Percentiles rank a stretch among this genome's conserved stretches.
phyloP scores from a whole-genome alignment of 2,113 vertebrate species.

The Suricata suricatta region DNA sequence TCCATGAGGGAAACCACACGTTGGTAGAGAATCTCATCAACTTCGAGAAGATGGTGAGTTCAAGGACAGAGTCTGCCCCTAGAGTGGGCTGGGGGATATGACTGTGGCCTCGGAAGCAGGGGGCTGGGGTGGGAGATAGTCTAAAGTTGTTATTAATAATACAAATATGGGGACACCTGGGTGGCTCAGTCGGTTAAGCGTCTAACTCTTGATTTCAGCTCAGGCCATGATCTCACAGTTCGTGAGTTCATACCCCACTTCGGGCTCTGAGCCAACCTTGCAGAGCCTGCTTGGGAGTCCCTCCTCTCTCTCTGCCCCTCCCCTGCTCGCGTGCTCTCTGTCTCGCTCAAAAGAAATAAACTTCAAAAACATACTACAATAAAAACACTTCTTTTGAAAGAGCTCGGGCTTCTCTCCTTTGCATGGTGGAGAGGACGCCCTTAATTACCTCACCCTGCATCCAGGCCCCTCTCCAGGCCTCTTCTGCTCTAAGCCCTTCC shows the following conservation, averaged over 20 bases:
- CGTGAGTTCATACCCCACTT: too few relatives aligned
- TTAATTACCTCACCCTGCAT: not conserved
- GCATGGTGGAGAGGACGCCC: not conserved
- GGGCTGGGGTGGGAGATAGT: not conserved
- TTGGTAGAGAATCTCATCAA: constrained; percentile 93
- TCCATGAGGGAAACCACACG: constrained; percentile 95
- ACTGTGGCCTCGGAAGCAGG: not conserved
- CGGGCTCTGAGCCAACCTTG: too few relatives aligned
- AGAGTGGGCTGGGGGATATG: not conserved
- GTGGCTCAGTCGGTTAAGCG: too few relatives aligned
- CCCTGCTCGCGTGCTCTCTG: too few relatives aligned
- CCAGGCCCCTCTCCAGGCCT: not conserved
- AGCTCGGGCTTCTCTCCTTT: not conserved
- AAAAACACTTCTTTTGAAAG: not conserved
- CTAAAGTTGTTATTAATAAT: not conserved
- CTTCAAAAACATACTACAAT: not conserved
- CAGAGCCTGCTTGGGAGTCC: too few relatives aligned
- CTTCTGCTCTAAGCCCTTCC: not conserved
- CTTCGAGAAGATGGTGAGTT: constrained; percentile 97
- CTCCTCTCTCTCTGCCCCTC: too few relatives aligned
- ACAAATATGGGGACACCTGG: not conserved
- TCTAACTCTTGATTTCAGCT: too few relatives aligned
- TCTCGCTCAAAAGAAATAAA: too few relatives aligned
- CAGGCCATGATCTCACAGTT: too few relatives aligned
- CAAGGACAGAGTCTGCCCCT: fast-evolving